Evolutionary conservation across 2,797 vertebrate species (phyloP).

Genomic region (Dryobates pubescens): DNA sequence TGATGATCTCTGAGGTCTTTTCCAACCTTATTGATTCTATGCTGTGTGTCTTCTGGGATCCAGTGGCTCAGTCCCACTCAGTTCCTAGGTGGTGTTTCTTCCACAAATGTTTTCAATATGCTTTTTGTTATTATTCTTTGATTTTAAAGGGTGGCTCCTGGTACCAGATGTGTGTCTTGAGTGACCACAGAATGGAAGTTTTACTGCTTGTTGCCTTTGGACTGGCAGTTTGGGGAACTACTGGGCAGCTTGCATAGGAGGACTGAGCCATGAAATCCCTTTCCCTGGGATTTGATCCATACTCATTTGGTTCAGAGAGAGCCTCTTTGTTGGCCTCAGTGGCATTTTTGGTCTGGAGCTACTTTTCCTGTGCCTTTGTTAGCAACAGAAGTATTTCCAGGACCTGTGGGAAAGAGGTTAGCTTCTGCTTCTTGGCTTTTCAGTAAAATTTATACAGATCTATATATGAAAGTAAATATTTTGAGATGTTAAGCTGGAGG

Average conservation of each 20-base stretch:
- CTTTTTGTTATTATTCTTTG: neutral
- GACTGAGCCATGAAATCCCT: slow-evolving; percentile 25
- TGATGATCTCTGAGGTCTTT: no score
- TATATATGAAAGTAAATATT: neutral
- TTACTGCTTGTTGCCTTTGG: slow-evolving; percentile 53
- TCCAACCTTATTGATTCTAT: no score
- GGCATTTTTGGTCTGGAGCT: slow-evolving; percentile 8
- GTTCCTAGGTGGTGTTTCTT: neutral
- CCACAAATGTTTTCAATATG: slow-evolving; percentile 18
- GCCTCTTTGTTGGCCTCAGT: slow-evolving; percentile 6
- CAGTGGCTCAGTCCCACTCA: neutral
- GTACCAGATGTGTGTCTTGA: slow-evolving; percentile 36
- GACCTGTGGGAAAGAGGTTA: neutral
- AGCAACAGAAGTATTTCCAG: no score
- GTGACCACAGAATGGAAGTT: slow-evolving; percentile 53
- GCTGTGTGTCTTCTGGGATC: neutral
- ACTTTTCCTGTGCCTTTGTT: slow-evolving; percentile 25
- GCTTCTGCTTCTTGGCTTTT: neutral
- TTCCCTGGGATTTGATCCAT: slow-evolving; percentile 33
- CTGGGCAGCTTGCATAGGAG: slow-evolving; percentile 28
- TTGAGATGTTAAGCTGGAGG: neutral
- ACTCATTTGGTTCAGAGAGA: slow-evolving; percentile 21
- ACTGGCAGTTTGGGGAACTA: slow-evolving; percentile 6
- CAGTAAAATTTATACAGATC: neutral
- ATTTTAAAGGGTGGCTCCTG: slow-evolving; percentile 29